phyloP scores from a whole-genome alignment of 2,797 vertebrate species.

The Enteromius unitaeniatus region DNA sequence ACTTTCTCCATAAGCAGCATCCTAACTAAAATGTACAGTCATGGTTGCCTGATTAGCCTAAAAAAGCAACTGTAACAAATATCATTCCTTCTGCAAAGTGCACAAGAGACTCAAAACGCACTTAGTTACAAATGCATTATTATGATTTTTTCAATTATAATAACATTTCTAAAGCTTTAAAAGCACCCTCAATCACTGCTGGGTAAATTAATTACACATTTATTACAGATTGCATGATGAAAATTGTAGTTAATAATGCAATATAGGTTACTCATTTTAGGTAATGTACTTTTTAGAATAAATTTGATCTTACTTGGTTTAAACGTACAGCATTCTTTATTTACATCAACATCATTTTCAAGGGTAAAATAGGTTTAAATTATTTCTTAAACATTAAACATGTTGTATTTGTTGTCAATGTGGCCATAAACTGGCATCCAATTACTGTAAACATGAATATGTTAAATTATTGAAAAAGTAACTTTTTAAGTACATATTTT shows the following conservation, averaged over 20 bases:
- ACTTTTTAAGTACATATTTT: neutral
- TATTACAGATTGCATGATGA: neutral
- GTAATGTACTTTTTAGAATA: neutral
- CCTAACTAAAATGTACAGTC: neutral
- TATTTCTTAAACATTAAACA: neutral
- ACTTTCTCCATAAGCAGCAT: too few species aligned
- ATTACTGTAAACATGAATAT: neutral
- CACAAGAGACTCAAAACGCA: too few species aligned
- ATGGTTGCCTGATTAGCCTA: neutral
- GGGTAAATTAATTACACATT: neutral
- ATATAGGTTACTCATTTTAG: neutral
- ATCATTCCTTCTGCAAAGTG: neutral
- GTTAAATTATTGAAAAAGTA: neutral
- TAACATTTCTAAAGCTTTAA: neutral
- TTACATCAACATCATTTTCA: neutral
- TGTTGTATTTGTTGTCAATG: neutral
- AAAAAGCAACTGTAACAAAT: neutral
- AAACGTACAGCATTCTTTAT: too few species aligned
- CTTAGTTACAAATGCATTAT: neutral
- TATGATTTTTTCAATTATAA: too few species aligned
- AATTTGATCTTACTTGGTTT: neutral
- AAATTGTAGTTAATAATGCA: neutral
- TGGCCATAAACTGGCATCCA: neutral
- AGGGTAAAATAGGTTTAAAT: too few species aligned
- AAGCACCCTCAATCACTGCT: neutral